Evolutionary conservation across 2,797 vertebrate genomes (phyloP).

Genomic region (Pristis pectinata): DNA sequence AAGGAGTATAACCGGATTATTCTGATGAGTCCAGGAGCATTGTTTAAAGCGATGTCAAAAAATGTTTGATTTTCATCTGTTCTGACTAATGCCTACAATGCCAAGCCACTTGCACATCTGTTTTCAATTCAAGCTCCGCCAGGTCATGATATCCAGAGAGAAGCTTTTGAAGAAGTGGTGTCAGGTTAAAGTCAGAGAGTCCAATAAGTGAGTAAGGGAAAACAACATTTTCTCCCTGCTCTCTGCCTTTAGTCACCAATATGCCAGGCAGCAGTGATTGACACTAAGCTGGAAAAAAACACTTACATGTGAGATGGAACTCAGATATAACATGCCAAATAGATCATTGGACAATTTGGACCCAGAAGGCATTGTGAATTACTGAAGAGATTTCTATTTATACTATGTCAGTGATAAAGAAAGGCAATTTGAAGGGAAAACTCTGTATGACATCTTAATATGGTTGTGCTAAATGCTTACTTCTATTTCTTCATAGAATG

Average conservation of each 20-base stretch:
- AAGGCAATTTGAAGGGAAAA: not conserved
- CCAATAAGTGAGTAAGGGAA: not conserved
- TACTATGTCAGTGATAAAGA: not conserved
- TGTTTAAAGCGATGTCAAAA: not conserved
- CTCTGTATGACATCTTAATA: not conserved
- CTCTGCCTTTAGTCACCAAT: not conserved
- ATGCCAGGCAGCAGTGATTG: not conserved
- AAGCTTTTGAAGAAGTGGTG: not conserved
- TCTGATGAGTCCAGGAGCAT: not conserved
- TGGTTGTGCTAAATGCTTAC: not conserved
- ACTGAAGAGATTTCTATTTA: not conserved
- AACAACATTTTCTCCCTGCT: not conserved
- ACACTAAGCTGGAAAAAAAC: too few relatives aligned
- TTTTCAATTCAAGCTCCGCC: too few relatives aligned
- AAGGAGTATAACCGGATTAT: slow-evolving; percentile 12
- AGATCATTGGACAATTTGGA: not conserved
- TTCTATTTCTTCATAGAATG: too few relatives aligned
- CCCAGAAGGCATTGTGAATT: too few relatives aligned
- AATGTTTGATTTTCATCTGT: not conserved
- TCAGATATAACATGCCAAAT: not conserved
- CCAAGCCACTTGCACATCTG: not conserved
- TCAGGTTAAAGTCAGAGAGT: not conserved
- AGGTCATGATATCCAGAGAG: not conserved
- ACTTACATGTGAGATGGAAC: not conserved
- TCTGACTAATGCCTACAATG: not conserved